Base-by-base conservation (phyloP, 2,888 invertebrate genomes). In the Catocala fraxini region DNA sequence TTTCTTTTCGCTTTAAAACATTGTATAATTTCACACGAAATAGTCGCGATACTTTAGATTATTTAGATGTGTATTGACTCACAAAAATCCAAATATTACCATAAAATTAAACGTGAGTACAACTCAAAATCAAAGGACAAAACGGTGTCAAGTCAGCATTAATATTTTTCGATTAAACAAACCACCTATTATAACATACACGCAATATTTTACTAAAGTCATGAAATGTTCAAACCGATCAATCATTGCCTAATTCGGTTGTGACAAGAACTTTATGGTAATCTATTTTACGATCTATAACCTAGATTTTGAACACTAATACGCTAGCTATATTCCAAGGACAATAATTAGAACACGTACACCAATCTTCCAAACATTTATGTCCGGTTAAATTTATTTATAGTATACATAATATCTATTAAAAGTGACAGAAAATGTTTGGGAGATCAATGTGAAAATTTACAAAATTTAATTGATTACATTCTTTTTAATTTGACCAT, bases 231-330 rank as follows among this genome's bases (percentile, higher is more conserved):
- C 52, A 59, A 63, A 66, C 60, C 57, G 45, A 62, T 69, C 57
- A 59, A 68, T 67, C 59, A 65, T 67, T 53, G 34, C 52, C 68
- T 70, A 77, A 75, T 75, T 75, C 60, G 46, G 66, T 69, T 73
- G 41, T 62, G 65, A 66, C 63, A 66, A 70, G 55, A 70, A 59
- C 33, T 65, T 59, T 53, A 45, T 51, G 56, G 47, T 67, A 70
- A 65, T 62, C 75, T 70, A 72, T 66, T 70, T 64, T 63, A 73
- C 63, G 47, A 69, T 65, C 70, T 75, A 67, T 63, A 59, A 63
- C 57, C 70, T 77, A 76, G 33, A 61, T 63, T 63, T 71, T 72
- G 64, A 77, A 77, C 70, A 65, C 70, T 78, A 75, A 64, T 60
- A 73, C 54, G 12, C 75, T 77, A 75, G 39, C 55, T 77, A 64